A percentile compares a stretch with the other conserved stretches of the same genome.
These are phyloP conservation scores for Cheilosia vernalis DNA, from an alignment of 2,888 invertebrate species.

Conservation along the genomic window DNA sequence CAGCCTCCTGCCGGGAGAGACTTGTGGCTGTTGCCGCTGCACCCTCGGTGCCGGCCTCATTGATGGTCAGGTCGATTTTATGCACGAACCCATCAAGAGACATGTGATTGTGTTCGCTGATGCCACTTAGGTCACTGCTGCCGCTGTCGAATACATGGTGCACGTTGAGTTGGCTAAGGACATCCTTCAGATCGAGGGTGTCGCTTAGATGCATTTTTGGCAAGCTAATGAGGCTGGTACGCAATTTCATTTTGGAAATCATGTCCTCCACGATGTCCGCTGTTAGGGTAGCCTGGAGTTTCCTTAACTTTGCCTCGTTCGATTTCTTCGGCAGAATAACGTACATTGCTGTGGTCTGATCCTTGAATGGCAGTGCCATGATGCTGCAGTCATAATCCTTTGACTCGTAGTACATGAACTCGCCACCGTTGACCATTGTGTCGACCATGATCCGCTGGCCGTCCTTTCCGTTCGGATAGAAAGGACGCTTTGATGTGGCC, in stretches of 20 bases:
- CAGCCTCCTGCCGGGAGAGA: conserved; percentile 84
- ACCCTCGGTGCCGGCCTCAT: conserved; percentile 86
- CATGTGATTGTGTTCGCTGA: conserved; percentile 76
- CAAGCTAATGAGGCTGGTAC: conserved; percentile 84
- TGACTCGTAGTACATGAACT: conserved; percentile 83
- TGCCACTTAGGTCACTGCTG: conserved; percentile 85
- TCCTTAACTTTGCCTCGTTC: conserved; percentile 82
- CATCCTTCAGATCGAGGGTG: conserved; percentile 84
- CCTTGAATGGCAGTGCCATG: conserved; percentile 86
- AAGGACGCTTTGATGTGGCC: conserved; percentile 80
- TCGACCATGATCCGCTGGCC: conserved; percentile 79
- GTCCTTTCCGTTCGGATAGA: conserved; percentile 64
- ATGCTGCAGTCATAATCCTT: conserved; percentile 83
- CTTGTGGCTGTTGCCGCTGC: conserved; percentile 85
- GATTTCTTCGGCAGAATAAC: conserved; percentile 85
- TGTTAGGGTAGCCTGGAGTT: conserved; percentile 83
- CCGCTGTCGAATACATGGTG: conserved; percentile 85
- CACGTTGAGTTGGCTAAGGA: conserved; percentile 86
- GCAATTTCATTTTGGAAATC: conserved; percentile 77
- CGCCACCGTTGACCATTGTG: conserved; percentile 86
- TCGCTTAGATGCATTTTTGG: conserved; percentile 89
- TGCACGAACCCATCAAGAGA: conserved; percentile 85
- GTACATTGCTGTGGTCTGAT: conserved; percentile 85
- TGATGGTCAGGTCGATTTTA: conserved; percentile 85
- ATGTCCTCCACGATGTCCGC: conserved; percentile 80